These are phyloP conservation scores for Mactromeris polynyma DNA, from an alignment of 2,888 invertebrate species.

Conservation along the genomic window DNA sequence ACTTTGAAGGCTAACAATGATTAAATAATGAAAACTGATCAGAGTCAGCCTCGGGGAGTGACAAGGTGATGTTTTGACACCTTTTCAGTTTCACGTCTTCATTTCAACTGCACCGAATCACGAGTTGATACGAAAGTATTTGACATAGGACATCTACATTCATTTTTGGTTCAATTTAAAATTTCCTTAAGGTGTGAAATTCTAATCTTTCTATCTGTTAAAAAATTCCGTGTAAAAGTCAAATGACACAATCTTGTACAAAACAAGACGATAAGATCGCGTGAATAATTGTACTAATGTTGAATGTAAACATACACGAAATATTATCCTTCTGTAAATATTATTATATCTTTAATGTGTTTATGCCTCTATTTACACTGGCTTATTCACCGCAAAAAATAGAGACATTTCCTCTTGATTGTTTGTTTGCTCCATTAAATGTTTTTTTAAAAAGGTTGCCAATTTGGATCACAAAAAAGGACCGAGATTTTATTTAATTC, in stretches of 20 bases:
- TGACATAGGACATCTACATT: slow-evolving; percentile 48
- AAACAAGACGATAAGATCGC: slow-evolving; percentile 32
- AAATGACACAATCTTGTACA: slow-evolving; percentile 55
- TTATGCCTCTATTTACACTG: background rate
- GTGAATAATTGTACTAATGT: slow-evolving; percentile 7
- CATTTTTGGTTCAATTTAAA: background rate
- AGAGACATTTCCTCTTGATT: background rate
- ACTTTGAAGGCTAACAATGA: slow-evolving; percentile 59
- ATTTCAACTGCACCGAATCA: slow-evolving; percentile 49
- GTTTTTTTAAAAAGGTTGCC: background rate
- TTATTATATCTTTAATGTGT: slow-evolving; percentile 9
- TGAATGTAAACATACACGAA: slow-evolving; percentile 36
- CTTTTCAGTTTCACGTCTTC: slow-evolving; percentile 45
- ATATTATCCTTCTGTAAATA: slow-evolving; percentile 27
- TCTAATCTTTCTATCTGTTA: slow-evolving; percentile 48
- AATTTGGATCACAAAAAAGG: no score
- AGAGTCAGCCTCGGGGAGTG: slow-evolving; percentile 31
- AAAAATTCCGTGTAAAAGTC: slow-evolving; percentile 49
- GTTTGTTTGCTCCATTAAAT: background rate
- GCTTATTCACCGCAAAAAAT: background rate
- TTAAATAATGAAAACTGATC: slow-evolving; percentile 62
- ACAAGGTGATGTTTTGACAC: slow-evolving; percentile 57
- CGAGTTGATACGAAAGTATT: slow-evolving; percentile 43
- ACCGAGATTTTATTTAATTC: background rate
- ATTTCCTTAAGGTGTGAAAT: slow-evolving; percentile 51